Evolutionary conservation across 2,888 invertebrate genomes (phyloP), one percentile per base, ranked within the genome.

Genomic region (Falcaria lacertinaria): DNA sequence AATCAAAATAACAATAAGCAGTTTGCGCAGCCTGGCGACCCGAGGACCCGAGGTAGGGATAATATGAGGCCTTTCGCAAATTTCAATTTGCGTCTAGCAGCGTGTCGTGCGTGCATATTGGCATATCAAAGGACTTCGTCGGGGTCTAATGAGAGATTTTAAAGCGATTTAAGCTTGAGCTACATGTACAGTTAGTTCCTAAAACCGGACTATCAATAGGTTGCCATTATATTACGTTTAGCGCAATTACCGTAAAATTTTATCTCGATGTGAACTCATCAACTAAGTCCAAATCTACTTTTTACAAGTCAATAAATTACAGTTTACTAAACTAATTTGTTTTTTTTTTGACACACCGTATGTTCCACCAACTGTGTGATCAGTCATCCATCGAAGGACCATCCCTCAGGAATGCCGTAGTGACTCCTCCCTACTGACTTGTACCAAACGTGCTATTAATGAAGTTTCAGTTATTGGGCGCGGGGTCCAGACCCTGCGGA

Each of bases 51-150:
- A 45, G 43, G 61, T 53, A 58, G 48, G 46, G 45, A 43, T 40
- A 41, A 44, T 39, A 49, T 53, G 44, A 36, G 48, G 47, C 46
- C 55, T 55, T 62, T 52, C 59, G 64, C 60, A 65, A 74, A 74
- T 77, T 76, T 72, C 74, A 76, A 77, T 77, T 77, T 74, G 73
- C 66, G 63, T 64, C 63, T 55, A 61, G 60, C 58, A 59, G 57
- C 60, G 60, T 64, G 66, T 69, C 65, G 59, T 57, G 76, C 70
- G 69, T 73, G 72, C 74, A 71, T 75, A 76, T 75, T 74, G 74
- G 66, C 66, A 67, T 72, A 70, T 75, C 75, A 74, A 69, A 72
- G 64, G 50, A 58, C 63, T 57, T 53, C 50, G 35, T 37, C 42
- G 19, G 17, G 43, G 51, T 48, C 19, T 37, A 42, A 42, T 37